Base-by-base conservation (phyloP, 1,140 invertebrate genomes). In the Araneus ventricosus region DNA sequence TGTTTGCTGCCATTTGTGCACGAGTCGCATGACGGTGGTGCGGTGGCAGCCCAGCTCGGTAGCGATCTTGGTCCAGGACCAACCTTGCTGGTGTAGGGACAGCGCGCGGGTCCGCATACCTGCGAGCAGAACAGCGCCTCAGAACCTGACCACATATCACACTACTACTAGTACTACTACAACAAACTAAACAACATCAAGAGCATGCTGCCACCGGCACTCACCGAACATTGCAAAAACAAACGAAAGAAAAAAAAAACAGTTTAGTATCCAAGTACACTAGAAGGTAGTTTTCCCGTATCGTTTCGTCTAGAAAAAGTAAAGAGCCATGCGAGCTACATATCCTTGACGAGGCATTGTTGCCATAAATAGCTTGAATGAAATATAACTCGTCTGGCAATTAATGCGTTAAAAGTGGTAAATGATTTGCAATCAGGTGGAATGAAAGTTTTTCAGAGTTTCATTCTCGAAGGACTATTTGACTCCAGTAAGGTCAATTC, bases 1-100 rank as follows among this genome's bases (percentile, higher is more conserved):
- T 10, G 92, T 93, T 79, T 93, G 92, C 57, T 93, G 92, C 92
- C 92, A 93, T 59, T 93, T 93, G 92, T 93, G 92, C 34, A 93
- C 92, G n/a, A 93, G 87, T 7, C 92, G 70, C 92, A 93, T 93
- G 52, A 93, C 92, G 17, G 92, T 93, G 92, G 92, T 93, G 10
- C 92, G 57, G 82, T 93, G 92, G 79, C 92, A 93, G 75, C 92
- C 92, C 86, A 93, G 75, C 59, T 93, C 92, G 34, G 92, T 93
- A 14, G 92, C 92, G 45, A 93, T 93, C 87, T 93, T 93, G 45
- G 92, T 93, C 92, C 92, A 93, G 52, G 92, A 93, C 92, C 92
- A 93, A 37, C 92, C 92, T 59, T 93, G 92, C 87, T 93, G 92
- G 75, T 93, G 92, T 27, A 93, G 52, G 37, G 92, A 93, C 75